Base-by-base conservation (phyloP, 2,113 vertebrate genomes). In the Origma solitaria region DNA sequence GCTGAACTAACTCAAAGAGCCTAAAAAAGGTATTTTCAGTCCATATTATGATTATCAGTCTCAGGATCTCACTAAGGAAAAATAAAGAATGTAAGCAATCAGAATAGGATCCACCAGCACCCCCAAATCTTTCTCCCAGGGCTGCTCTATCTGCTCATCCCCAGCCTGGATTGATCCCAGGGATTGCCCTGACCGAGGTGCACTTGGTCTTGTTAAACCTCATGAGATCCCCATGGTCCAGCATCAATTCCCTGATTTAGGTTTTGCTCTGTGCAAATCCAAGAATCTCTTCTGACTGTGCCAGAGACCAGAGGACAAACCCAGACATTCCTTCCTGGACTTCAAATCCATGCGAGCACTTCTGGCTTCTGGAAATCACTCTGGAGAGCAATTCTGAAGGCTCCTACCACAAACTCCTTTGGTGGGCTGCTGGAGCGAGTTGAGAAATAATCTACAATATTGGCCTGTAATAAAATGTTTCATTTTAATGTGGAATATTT, bases 401-500 rank as follows among this genome's bases (percentile, higher is more conserved):
- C 51, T 90, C 51, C 50, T 44, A 31, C n/a, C 21, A 64, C 0
- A 0, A 73, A 44, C 60, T 88, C 27, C 91, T 92, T 65, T 2
- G 10, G 42, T 77, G 79, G 76, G 76, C n/a, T 70, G 18, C 81
- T 80, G 31, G 49, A 91, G 56, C 21, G 44, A 91, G 64, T 77
- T 84, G 57, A 91, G 60, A 73, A 64, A 76, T 81, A 75, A 90
- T 83, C 75, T 47, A 54, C 18, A 22, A 37, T 66, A 27, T 14
- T 73, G 70, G 65, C 79, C 75, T 2, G 6, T 44, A 73, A 86
- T 77, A 66, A 20, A 61, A 65, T 11, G 38, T 73, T 94, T 86
- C 89, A 86, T 79, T 94, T 83, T 82, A 8, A 64, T 51, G 24
- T 35, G 61, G 80, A 95, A 94, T 94, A 96, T 94, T 94, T 96